phyloP scores from a whole-genome alignment of 2,797 vertebrate genomes.

The Thunnus albacares region DNA sequence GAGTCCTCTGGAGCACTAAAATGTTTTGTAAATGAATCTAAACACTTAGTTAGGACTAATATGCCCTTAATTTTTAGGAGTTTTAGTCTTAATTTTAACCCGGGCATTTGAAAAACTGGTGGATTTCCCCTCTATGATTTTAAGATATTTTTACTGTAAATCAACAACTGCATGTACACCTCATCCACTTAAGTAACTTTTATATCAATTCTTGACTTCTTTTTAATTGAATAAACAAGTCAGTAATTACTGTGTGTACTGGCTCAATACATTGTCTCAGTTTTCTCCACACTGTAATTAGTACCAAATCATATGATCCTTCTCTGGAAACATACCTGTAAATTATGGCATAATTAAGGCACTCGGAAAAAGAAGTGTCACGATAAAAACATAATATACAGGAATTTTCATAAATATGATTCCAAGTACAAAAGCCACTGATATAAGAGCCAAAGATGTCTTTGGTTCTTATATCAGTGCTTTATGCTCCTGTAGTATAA shows the following conservation, averaged over 20 bases:
- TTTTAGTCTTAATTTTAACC: no score
- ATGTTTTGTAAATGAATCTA: no score
- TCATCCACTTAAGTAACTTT: no score
- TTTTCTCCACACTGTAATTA: background rate
- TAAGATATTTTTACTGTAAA: no score
- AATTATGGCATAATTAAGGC: background rate
- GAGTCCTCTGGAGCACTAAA: background rate
- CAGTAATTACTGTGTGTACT: no score
- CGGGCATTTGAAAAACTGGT: no score
- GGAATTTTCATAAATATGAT: background rate
- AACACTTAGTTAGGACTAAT: no score
- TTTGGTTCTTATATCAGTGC: no score
- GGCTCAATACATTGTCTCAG: background rate
- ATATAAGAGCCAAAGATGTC: no score
- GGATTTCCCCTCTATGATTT: no score
- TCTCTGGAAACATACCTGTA: background rate
- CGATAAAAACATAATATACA: background rate
- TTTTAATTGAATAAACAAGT: background rate
- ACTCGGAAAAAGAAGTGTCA: background rate
- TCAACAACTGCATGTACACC: background rate
- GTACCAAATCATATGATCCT: no score
- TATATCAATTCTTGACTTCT: background rate
- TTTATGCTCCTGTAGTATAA: background rate
- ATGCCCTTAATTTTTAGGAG: no score
- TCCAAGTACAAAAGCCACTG: background rate